Evolutionary conservation across 2,797 vertebrate species (phyloP), one percentile per base, ranked within the genome.

Genomic region (Calcarius lapponicus): DNA sequence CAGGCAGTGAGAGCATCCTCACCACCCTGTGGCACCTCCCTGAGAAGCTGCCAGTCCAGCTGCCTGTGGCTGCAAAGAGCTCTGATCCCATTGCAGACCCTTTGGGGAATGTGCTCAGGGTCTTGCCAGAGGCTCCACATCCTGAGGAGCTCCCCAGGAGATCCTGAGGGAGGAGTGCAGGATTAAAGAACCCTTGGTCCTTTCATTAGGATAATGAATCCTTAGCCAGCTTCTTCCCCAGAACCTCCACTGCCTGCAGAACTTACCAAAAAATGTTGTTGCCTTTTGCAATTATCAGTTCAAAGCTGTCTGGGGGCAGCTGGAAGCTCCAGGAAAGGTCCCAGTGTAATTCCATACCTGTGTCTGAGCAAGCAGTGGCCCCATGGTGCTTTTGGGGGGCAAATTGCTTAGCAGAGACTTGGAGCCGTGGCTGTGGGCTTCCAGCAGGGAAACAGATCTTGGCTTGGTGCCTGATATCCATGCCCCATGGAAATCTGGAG

Each of bases 401-500:
- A 88, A 57, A 79, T 21, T 78, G 57, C 70, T 61, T 45, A 92
- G 61, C 32, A 57, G 31, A 29, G 53, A 16, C 43, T 42, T 1
- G 4, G 47, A 47, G 10, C n/a, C 2, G 1, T 0, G 3, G 34
- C n/a, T 0, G 0, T 28, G 36, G 47, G 24, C 43, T 94, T 53
- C 56, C 48, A 38, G 19, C 17, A 76, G 13, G 16, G 21, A 88
- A 47, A 38, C 38, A 29, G 8, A 4, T 16, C n/a, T 45, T 0
- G 0, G 32, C 14, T 22, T 8, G 6, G 34, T 22, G 28, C 29
- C 75, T 57, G 67, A 17, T 4, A 3, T 19, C 58, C 21, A 11
- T 4, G 1, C 3, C 32, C 32, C 3, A 0, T 40, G 36, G 47
- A 89, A 84, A 72, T 36, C 13, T 43, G 81, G n/a, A 53, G 15